phyloP scores from a whole-genome alignment of 1,140 invertebrate species.

The Lethocerus indicus region DNA sequence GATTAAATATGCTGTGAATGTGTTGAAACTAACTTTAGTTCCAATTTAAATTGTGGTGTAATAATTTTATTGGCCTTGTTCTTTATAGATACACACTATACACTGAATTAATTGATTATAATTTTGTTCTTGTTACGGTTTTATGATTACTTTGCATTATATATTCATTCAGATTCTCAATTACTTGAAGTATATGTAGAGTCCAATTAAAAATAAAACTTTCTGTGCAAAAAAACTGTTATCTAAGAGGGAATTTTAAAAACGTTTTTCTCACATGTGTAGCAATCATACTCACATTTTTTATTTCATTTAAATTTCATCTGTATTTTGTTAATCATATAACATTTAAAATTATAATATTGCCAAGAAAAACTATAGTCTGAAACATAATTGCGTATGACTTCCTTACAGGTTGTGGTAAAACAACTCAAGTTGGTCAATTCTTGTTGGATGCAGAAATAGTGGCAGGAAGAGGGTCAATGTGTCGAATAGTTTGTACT shows the following conservation, averaged over 20 bases:
- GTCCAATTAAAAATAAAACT: no score
- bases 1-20: not conserved
- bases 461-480: slow-evolving; percentile 41
- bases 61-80: not conserved
- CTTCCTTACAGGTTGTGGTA: slow-evolving; percentile 34
- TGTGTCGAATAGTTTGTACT: slow-evolving; percentile 71
- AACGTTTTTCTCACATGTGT: not conserved
- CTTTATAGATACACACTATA: not conserved
- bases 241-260: not conserved
- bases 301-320: not conserved
- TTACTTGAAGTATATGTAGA: no score
- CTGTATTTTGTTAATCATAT: not conserved
- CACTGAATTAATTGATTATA: no score
- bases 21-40: not conserved
- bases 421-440: slow-evolving; percentile 69
- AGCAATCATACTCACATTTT: not conserved
- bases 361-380: no score
- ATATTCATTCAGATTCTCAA: no score
- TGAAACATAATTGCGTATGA: slow-evolving; percentile 1
- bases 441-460: slow-evolving; percentile 73
- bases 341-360: slow-evolving; percentile 4
- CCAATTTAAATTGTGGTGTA: not conserved
- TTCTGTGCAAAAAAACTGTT: no score
- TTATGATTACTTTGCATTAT: no score
- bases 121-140: no score